A percentile compares a stretch with the other conserved stretches of the same genome.
Conservation (phyloP, 2,888 invertebrate genomes). For the Drosophila kambysellisi region DNA sequence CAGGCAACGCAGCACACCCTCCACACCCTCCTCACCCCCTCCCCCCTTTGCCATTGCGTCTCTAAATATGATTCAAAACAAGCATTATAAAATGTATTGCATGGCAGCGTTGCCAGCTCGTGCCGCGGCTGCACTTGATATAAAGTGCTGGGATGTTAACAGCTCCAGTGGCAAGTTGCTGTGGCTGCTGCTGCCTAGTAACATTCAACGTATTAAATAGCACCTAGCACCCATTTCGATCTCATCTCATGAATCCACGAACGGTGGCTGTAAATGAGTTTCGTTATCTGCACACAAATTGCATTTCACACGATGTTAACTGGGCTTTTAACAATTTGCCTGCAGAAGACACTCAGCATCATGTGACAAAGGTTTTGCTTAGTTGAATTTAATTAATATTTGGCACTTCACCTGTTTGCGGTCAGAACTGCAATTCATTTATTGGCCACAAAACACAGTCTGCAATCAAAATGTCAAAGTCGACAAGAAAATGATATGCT, state of each 20-base stretch:
- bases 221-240: too few species aligned
- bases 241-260: constrained; percentile 42
- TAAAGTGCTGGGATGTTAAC: constrained; percentile 57
- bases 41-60: background rate
- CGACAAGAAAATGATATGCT: background rate
- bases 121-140: constrained; percentile 61
- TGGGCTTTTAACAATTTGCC: constrained; percentile 7
- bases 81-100: constrained; percentile 78
- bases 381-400: background rate
- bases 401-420: background rate
- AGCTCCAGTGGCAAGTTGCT: constrained; percentile 18
- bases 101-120: constrained; percentile 16
- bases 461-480: background rate
- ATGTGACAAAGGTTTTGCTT: background rate
- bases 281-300: constrained; percentile 71
- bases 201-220: background rate
- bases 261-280: constrained; percentile 73
- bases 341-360: background rate
- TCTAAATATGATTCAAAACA: constrained; percentile 77
- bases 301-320: constrained; percentile 35
- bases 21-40: too few species aligned
- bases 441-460: background rate
- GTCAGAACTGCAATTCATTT: background rate
- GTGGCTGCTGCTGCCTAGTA: constrained; percentile 16
- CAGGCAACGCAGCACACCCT: constrained; percentile 34